Evolutionary conservation across 1,140 invertebrate species (phyloP).

Genomic region (Palaemon carinicauda): DNA sequence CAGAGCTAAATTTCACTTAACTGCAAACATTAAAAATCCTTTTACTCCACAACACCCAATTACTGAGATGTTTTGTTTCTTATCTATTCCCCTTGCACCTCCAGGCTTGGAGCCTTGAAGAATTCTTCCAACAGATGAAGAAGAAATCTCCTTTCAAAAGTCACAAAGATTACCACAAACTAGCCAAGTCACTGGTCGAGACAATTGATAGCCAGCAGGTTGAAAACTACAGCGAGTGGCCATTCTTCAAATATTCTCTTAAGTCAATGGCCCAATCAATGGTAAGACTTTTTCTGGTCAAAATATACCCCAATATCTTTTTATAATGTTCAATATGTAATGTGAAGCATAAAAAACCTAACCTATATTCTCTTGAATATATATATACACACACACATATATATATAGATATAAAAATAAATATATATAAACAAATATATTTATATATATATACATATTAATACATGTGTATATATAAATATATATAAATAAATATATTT

Average conservation of each 20-base stretch:
- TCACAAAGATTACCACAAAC: slow-evolving; percentile 41
- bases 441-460: too few relatives aligned
- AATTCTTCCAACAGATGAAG: slow-evolving; percentile 34
- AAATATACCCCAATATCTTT: too few relatives aligned
- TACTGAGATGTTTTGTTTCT: background rate
- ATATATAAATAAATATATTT: too few relatives aligned
- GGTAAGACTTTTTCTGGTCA: background rate
- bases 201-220: background rate
- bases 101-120: slow-evolving; percentile 25
- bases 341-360: too few relatives aligned
- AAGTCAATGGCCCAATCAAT: slow-evolving; percentile 18
- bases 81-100: background rate
- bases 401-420: too few relatives aligned
- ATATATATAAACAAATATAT: too few relatives aligned
- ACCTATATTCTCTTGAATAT: too few relatives aligned
- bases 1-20: too few relatives aligned
- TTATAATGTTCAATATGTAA: too few relatives aligned
- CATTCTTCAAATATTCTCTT: slow-evolving; percentile 21
- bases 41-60: background rate
- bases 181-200: slow-evolving; percentile 16
- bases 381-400: too few relatives aligned
- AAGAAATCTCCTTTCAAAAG: slow-evolving; percentile 25
- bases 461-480: too few relatives aligned
- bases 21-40: background rate
- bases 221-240: slow-evolving; percentile 38